Base-by-base conservation (phyloP, 30 jellyfish, hydroid and myxozoan genomes). In the Catostylus mosaicus region DNA sequence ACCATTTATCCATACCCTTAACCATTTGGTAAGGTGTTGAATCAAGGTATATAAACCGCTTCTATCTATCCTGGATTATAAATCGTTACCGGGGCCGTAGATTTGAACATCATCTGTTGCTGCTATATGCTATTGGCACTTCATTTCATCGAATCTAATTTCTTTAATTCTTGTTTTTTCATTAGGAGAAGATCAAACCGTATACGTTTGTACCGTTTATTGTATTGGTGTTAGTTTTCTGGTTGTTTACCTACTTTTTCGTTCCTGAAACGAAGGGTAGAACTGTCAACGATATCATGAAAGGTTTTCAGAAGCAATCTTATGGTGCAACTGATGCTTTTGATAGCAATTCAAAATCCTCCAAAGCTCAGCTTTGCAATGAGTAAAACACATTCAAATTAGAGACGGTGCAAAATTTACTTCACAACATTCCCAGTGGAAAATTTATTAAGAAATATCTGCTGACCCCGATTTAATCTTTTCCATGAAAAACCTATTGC, bases 261-360 rank as follows among this genome's bases (percentile, higher is more conserved):
- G 97, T 93, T 24, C 99, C 99, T 18, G 99, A 93, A 61, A 93
- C 99, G n/a, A 87, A 88, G 73, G 99, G 99, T 24, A 77, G 88
- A 46, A 81, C 97, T 1, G 89, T 93, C 6, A 83, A 96, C 30
- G 94, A 93, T 38, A 87, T 93, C 51, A 85, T 73, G 95, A 75
- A 57, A 26, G 74, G 81, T 11, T 64, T 85, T 51, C 84, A 73
- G 37, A 73, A 75, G 71, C 31, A 77, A 30, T 37, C 82, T 14
- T 80, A 80, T 35, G 91, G 91, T 11, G 59, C 91, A 14, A 56
- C 75, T 26, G 75, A 33, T 37, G 12, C n/a, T 14, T 11, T 1
- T 12, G 52, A 64, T 1, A 4, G 3, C 31, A 11, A 8, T 7
- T 64, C 77, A 29, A 36, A 64, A 26, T 64, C 77, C 14, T 64